Base-by-base conservation (phyloP, 2,797 vertebrate species). In the Melanotaenia maccullochi region DNA sequence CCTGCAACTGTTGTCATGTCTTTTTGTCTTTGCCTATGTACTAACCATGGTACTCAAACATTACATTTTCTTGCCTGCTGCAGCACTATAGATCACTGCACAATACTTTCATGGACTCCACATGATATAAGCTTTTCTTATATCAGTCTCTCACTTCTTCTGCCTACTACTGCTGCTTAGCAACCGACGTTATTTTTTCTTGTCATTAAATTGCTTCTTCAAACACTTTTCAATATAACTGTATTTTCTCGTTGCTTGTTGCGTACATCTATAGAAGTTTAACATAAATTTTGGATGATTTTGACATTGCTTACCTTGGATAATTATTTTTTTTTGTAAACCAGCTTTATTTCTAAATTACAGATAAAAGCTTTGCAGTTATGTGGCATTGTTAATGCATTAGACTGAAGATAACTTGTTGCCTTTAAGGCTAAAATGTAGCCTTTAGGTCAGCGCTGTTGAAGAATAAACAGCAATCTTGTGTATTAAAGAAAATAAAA, bases 401-500 rank as follows among this genome's bases (percentile, higher is more conserved):
- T 47, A 24, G 20, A 49, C 52, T 33, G 20, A 33, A 40, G 6
- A 47, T 8, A n/a, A n/a, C 6, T n/a, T 49, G 44, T 9, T 49
- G 20, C 5, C n/a, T n/a, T 49, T 9, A n/a, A 38, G 13, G 40
- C 40, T 71, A 44, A 68, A 63, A 80, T 25, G 56, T 65, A 66
- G 14, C 35, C 58, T 5, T 58, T 12, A 49, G 54, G 56, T 73
- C 52, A 54, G 14, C 24, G 13, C 18, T n/a, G 6, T 8, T n/a
- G 5, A 47, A 9, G 65, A 72, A 62, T 49, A 59, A 57, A 24
- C 51, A 70, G 33, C 20, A 18, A 11, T 38, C 33, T 52, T 38
- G 56, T 70, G 61, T 61, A 71, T 73, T 61, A 74, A 72, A 8
- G 67, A 74, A 38, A 68, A 16, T 8, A 61, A 47, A 61, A 63